These are phyloP conservation scores for Perca schrenkii DNA, from an alignment of 2,113 vertebrate species.

Conservation along the genomic window DNA sequence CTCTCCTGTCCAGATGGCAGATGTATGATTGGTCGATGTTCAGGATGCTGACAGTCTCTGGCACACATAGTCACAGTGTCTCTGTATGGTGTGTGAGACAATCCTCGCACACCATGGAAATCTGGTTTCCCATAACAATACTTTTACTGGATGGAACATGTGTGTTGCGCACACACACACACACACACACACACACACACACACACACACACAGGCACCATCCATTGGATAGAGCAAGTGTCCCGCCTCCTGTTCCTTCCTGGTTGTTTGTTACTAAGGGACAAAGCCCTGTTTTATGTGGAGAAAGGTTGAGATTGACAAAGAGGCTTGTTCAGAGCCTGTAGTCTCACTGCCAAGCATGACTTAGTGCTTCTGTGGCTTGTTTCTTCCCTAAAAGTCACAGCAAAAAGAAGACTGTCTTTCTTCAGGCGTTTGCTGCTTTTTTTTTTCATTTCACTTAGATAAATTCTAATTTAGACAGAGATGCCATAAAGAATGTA, in stretches of 20 bases:
- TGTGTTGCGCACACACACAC: neutral
- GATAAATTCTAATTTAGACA: neutral
- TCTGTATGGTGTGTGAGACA: conserved; percentile 39
- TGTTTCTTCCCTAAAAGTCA: conserved; percentile 53
- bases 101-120: conserved; percentile 59
- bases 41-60: conserved; percentile 37
- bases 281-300: conserved; percentile 81
- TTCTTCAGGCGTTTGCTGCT: conserved; percentile 20
- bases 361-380: conserved; percentile 61
- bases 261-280: conserved; percentile 71
- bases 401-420: conserved; percentile 2
- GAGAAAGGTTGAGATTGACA: conserved; percentile 68
- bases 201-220: conserved; percentile 24
- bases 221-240: conserved; percentile 53
- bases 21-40: conserved; percentile 42
- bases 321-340: conserved; percentile 69
- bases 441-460: neutral
- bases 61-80: neutral
- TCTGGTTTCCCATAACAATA: conserved; percentile 73
- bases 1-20: conserved; percentile 49
- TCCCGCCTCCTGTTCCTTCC: conserved; percentile 73
- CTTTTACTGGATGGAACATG: conserved; percentile 55
- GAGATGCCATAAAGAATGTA: neutral
- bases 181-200: conserved; percentile 2
- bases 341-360: conserved; percentile 57